phyloP scores from a whole-genome alignment of 1,140 invertebrate genomes.

The Zelostemma sp. region DNA sequence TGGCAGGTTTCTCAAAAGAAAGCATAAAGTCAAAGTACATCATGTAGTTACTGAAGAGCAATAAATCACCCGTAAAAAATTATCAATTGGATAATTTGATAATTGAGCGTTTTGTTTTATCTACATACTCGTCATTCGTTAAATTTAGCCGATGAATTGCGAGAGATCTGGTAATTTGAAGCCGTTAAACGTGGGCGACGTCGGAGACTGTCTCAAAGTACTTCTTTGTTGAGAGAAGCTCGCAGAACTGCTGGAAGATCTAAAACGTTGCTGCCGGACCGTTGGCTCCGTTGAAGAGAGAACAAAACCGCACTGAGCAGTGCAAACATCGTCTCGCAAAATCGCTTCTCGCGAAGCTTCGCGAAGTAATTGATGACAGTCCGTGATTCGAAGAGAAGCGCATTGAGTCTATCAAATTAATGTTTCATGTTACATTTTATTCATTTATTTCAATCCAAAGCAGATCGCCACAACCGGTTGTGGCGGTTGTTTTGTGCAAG shows the following conservation, averaged over 20 bases:
- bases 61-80: too few relatives aligned
- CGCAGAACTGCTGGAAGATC: slow-evolving; percentile 53
- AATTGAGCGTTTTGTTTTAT: too few relatives aligned
- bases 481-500: too few relatives aligned
- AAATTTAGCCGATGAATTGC: slow-evolving; percentile 71
- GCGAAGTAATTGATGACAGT: slow-evolving; percentile 84
- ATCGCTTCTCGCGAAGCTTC: slow-evolving; percentile 88
- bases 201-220: slow-evolving; percentile 56
- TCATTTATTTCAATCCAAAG: too few relatives aligned
- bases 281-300: slow-evolving; percentile 63
- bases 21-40: too few relatives aligned
- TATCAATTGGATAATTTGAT: too few relatives aligned
- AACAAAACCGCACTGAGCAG: slow-evolving; percentile 85
- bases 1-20: too few relatives aligned
- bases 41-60: too few relatives aligned
- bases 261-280: slow-evolving; percentile 56
- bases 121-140: too few relatives aligned
- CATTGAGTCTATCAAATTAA: slow-evolving; percentile 93
- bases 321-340: slow-evolving; percentile 87
- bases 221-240: slow-evolving; percentile 56
- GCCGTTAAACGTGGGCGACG: slow-evolving; percentile 66
- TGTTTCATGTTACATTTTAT: too few relatives aligned
- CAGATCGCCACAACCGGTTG: too few relatives aligned
- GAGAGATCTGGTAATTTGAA: slow-evolving; percentile 76
- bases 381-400: slow-evolving; percentile 88